Evolutionary conservation across 1,140 invertebrate genomes (phyloP).

Genomic region (Cotesia typhae): DNA sequence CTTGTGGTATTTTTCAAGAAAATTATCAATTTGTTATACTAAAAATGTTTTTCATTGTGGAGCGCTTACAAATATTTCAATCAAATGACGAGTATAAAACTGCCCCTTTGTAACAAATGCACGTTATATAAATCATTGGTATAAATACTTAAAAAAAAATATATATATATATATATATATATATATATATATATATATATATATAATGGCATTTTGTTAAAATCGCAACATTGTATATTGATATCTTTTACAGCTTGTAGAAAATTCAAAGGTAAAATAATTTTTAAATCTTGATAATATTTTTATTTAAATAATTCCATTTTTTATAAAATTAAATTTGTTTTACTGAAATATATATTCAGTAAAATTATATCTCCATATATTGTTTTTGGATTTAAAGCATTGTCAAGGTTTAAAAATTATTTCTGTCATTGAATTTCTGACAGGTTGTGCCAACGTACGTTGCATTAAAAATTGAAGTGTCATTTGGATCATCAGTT

Average conservation of each 20-base stretch:
- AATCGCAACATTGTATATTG: neutral
- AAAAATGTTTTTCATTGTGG: neutral
- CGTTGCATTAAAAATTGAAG: slow-evolving; percentile 33
- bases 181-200: no score
- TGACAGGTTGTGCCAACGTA: slow-evolving; percentile 30
- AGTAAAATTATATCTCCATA: slow-evolving; percentile 2
- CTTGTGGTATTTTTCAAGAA: slow-evolving; percentile 10
- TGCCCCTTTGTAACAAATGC: neutral
- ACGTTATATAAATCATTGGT: neutral
- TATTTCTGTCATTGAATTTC: no score
- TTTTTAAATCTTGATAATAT: slow-evolving; percentile 14
- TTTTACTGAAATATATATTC: no score
- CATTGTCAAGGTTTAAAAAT: no score
- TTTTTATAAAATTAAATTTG: no score
- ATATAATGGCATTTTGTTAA: no score
- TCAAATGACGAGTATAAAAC: neutral
- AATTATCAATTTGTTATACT: slow-evolving; percentile 3
- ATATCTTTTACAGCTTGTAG: neutral
- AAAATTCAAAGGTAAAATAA: slow-evolving; percentile 3
- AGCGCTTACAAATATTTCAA: slow-evolving; percentile 6
- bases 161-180: no score
- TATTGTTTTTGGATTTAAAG: neutral
- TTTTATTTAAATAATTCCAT: neutral
- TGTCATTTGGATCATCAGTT: slow-evolving; percentile 16
- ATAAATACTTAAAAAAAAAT: no score